Conservation (phyloP, 2,888 invertebrate genomes). For the Drosophila conformis region DNA sequence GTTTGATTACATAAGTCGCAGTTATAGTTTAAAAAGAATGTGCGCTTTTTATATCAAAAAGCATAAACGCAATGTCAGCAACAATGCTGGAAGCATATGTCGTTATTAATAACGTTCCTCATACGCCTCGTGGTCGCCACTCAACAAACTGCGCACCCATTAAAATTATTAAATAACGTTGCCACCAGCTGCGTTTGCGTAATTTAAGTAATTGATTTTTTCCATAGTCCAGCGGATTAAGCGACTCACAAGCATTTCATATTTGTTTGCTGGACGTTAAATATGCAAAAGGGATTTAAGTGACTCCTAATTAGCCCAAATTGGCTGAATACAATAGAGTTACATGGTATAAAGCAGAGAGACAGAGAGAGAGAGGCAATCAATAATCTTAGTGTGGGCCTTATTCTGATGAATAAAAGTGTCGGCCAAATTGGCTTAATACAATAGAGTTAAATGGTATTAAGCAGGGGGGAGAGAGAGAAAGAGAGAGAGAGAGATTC, state of each 20-base stretch:
- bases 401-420: neutral
- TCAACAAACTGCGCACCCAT: constrained; percentile 54
- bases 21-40: constrained; percentile 62
- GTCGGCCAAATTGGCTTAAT: constrained; percentile 14
- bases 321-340: constrained; percentile 7
- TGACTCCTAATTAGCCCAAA: constrained; percentile 23
- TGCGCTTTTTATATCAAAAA: constrained; percentile 57
- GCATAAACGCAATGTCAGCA: constrained; percentile 55
- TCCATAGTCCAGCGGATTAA: constrained; percentile 16
- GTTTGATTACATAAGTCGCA: constrained; percentile 64
- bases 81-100: constrained; percentile 58
- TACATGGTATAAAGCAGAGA: neutral
- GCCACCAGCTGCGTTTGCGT: constrained; percentile 48
- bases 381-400: neutral
- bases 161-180: constrained; percentile 69
- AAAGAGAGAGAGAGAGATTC: neutral
- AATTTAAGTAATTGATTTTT: constrained; percentile 64
- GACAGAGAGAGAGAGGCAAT: neutral
- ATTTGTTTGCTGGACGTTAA: neutral
- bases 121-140: constrained; percentile 38
- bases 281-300: constrained; percentile 19
- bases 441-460: neutral
- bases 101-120: constrained; percentile 53
- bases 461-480: neutral
- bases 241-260: neutral